Conservation (phyloP, 2,888 invertebrate species). For the Hydraecia micacea region DNA sequence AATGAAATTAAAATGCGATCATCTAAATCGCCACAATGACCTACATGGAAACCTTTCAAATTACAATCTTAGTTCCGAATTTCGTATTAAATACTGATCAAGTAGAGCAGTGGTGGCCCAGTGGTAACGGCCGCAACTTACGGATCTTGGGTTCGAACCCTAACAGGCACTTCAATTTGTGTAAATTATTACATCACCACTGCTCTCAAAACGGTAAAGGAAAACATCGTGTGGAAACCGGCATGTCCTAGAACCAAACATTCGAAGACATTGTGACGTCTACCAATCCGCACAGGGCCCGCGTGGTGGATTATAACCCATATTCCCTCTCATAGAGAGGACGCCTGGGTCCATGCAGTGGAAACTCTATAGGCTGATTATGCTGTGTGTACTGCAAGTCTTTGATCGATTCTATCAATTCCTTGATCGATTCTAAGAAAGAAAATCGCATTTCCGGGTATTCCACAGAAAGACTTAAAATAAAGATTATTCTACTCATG, state of each 20-base stretch:
- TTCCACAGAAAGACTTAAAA: neutral
- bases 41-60: neutral
- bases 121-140: neutral
- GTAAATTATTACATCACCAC: neutral
- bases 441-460: constrained; percentile 5
- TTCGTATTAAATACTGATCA: neutral
- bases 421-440: neutral
- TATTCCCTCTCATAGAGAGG: too few species aligned
- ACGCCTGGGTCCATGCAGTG: too few species aligned
- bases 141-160: too few species aligned
- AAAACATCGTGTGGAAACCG: neutral
- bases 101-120: too few species aligned
- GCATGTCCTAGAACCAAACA: too few species aligned
- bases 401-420: neutral
- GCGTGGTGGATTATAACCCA: neutral
- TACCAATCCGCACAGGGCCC: too few species aligned
- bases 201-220: neutral
- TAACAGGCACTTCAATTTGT: neutral
- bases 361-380: too few species aligned
- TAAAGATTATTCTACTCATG: constrained; percentile 4
- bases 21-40: neutral
- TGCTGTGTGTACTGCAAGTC: neutral
- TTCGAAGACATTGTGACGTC: too few species aligned
- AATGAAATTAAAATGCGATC: neutral
- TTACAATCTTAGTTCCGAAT: neutral